Base-by-base conservation (phyloP, 2,113 vertebrate species). In the Chloroceryle aenea region DNA sequence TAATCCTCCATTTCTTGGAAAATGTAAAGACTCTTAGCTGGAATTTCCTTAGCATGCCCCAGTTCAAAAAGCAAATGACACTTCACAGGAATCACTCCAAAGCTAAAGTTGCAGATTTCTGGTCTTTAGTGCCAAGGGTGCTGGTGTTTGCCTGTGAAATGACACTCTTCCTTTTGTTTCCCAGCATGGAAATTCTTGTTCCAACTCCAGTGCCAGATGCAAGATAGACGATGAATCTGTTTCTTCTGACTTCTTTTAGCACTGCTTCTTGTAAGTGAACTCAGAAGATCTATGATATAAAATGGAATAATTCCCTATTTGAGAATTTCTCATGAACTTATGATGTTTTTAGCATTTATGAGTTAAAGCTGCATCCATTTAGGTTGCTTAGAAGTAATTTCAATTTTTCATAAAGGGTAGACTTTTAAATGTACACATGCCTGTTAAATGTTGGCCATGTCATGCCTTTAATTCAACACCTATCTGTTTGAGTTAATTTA, bases 1-100 rank as follows among this genome's bases (percentile, higher is more conserved):
- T 79, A 89, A 87, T 69, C 62, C 20, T 34, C 16, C 6, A 38
- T 69, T 96, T 91, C 91, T 87, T 93, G 91, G 91, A 89, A 94
- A 78, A 94, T 19, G 12, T 6, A 68, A 74, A 85, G 74, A 47
- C 59, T 73, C 45, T 30, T 87, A 59, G 74, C 75, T 77, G 75
- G 50, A 67, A 83, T 85, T 91, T 93, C 66, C 89, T 82, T 40
- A 69, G 48, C 3, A 8, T 77, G 91, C 89, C 58, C 32, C n/a
- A n/a, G 29, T 73, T 95, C 52, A 80, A 66, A 74, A 94, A 62
- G 43, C 32, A 79, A 85, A 78, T 14, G 27, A 87, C 21, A 8
- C 30, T 56, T 40, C 43, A 58, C 12, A 85, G 71, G 32, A 80
- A 76, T 74, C 23, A 30, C 32, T 84, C 72, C 45, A 73, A 56